Base-by-base conservation (phyloP, 2,888 invertebrate species). In the Slavum lentiscoides region DNA sequence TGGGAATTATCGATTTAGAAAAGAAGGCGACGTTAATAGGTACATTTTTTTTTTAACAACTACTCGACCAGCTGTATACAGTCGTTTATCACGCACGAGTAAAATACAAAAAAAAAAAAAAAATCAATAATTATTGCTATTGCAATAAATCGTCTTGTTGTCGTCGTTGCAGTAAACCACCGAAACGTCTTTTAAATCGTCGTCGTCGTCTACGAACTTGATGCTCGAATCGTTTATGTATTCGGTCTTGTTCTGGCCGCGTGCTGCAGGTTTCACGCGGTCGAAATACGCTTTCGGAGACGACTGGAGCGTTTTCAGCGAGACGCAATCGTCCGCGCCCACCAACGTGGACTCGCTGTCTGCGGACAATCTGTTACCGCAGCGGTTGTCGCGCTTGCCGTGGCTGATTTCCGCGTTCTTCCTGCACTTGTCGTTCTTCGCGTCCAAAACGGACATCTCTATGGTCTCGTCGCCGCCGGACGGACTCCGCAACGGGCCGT, bases 191-290 rank as follows among this genome's bases (percentile, higher is more conserved):
- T 83, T 83, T 37, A 86, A 87, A 90, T 76, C 77, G 1, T 90
- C 91, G 83, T 90, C 90, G 58, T 92, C 92, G 84, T 93, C 93
- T 11, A 91, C 93, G 85, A 91, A 93, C 85, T 89, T 91, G 70
- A 93, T 90, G 84, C 92, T 92, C 75, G 89, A 89, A 77, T 91
- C 87, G 84, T 90, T 89, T 0, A 88, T 88, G 68, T 84, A 84
- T 76, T 84, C 84, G 53, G 84, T 84, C 72, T 83, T 82, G 17
- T 49, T 49, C 13, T 13, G 49, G 49, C 49, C 49, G 11, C 11
- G 49, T 49, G 49, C 13, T 3, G 30, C 30, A 30, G 49, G 49
- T 49, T 70, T 70, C 30, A 37, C 62, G 17, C 30, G 67, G 37
- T 55, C 21, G 23, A 23, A 77, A 23, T 39, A 49, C 37, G 61